A percentile compares a stretch with the other conserved stretches of the same genome.
Conservation (phyloP, 2,888 invertebrate species). For the Catocala nupta region DNA sequence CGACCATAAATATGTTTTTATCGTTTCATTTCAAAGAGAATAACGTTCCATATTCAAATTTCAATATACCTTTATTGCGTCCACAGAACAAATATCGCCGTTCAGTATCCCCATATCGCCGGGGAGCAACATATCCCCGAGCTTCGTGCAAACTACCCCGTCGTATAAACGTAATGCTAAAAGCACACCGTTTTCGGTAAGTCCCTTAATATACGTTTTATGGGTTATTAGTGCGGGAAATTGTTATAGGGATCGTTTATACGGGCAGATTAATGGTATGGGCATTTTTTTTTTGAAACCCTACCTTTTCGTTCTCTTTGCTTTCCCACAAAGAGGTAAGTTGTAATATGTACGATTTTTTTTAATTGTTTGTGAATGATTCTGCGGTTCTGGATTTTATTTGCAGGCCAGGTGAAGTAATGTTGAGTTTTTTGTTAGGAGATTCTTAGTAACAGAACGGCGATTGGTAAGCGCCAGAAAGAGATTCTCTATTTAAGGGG, state of each 20-base stretch:
- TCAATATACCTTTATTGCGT: constrained; percentile 14
- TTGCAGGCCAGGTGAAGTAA: no score
- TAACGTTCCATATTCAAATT: background rate
- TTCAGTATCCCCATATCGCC: constrained; percentile 81
- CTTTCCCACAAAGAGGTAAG: no score
- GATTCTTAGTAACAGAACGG: no score
- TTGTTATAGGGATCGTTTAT: background rate
- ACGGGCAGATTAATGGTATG: background rate
- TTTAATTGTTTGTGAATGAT: no score
- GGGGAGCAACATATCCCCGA: constrained; percentile 73
- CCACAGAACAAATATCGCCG: constrained; percentile 75
- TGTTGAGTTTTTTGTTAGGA: no score
- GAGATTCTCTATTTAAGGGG: no score
- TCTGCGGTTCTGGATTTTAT: no score
- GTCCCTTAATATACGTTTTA: constrained; percentile 38
- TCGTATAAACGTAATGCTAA: constrained; percentile 77
- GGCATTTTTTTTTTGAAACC: no score
- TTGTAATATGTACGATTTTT: no score
- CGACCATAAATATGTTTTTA: constrained; percentile 17
- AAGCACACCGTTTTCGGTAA: constrained; percentile 80
- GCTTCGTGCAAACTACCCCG: constrained; percentile 75
- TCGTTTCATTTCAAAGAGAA: constrained; percentile 20
- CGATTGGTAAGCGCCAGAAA: no score
- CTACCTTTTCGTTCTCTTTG: no score
- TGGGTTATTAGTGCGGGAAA: constrained; percentile 2